Percentiles rank a stretch among this genome's conserved stretches.
These are phyloP conservation scores for Chalcis sispes DNA, from an alignment of 2,888 invertebrate genomes.

Conservation along the genomic window DNA sequence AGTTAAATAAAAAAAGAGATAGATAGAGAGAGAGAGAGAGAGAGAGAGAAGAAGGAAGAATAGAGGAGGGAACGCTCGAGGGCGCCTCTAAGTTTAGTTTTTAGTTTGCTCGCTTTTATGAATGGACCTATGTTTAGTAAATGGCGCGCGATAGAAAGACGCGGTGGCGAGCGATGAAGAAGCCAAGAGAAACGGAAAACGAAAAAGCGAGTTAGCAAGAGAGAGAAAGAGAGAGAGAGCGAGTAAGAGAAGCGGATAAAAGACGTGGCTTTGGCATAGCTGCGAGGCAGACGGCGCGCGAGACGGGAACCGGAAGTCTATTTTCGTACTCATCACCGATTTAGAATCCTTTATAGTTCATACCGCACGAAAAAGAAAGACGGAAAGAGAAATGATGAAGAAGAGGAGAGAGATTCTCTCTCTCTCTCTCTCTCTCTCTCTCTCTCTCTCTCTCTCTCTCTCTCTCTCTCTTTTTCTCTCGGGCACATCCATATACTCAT, in stretches of 20 bases:
- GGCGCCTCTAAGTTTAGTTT: slow-evolving; percentile 60
- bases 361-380: slow-evolving; percentile 52
- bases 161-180: slow-evolving; percentile 45
- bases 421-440: no score
- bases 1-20: not conserved
- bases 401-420: no score
- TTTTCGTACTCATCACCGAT: slow-evolving; percentile 73
- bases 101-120: slow-evolving; percentile 60
- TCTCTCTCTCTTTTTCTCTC: not conserved
- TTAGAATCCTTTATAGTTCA: slow-evolving; percentile 75
- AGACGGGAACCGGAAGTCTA: slow-evolving; percentile 77
- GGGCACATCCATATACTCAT: no score
- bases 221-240: slow-evolving; percentile 18
- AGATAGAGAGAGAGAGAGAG: not conserved
- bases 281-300: slow-evolving; percentile 72
- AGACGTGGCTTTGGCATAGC: slow-evolving; percentile 69
- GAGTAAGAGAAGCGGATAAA: slow-evolving; percentile 22
- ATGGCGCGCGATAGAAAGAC: slow-evolving; percentile 57
- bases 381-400: not conserved
- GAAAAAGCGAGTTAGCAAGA: slow-evolving; percentile 22
- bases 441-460: slow-evolving; percentile 13
- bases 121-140: slow-evolving; percentile 69
- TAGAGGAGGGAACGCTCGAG: not conserved
- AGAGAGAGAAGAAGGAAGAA: slow-evolving; percentile 11
- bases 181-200: slow-evolving; percentile 14